Base-by-base conservation (phyloP, 2,113 vertebrate species). In the Heterotilapia buettikoferi region DNA sequence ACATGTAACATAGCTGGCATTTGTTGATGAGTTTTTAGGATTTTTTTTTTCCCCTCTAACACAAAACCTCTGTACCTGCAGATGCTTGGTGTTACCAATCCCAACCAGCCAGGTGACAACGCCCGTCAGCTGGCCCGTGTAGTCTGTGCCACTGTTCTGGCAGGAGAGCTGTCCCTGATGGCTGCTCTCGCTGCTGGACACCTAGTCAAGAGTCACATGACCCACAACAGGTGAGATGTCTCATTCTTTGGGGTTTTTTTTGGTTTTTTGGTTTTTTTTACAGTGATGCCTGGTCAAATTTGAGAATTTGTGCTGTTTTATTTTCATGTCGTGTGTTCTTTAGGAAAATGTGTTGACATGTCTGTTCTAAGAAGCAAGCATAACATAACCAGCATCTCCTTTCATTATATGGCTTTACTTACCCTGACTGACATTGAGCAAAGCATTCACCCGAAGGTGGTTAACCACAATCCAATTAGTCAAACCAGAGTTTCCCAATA, bases 191-290 rank as follows among this genome's bases (percentile, higher is more conserved):
- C 98, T 54, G 98, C 98, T 2, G 99, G 99, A 31, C 98, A 99
- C 91, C 97, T 99, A 1, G 98, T 99, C 66, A 97, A 96, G 95
- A 99, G 98, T 92, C 99, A 99, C 96, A 98, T 99, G 98, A 97
- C 96, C 47, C 98, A 99, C 95, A 99, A 99, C 90, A 98, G 99
- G 99, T 99, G 0, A 6, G 53, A 8, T 8, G 45, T 21, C 29
- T 83, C 71, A 31, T 50, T 78, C 26, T 50, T 31, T 50, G 11
- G 45, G 14, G 2, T 0, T 6, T 3, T 29, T 76, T 50, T 76
- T n/a, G n/a, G n/a, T n/a, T 24, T 24, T 24, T 50, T 11, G 45
- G 14, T 2, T 0, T 6, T 3, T 29, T 76, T 50, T 76, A 76
- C 10, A 47, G 43, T 6, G 9, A 50, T 40, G 36, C 14, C 71